Evolutionary conservation across 1,140 invertebrate species (phyloP), one percentile per base, ranked within the genome.

Genomic region (Homarus americanus): DNA sequence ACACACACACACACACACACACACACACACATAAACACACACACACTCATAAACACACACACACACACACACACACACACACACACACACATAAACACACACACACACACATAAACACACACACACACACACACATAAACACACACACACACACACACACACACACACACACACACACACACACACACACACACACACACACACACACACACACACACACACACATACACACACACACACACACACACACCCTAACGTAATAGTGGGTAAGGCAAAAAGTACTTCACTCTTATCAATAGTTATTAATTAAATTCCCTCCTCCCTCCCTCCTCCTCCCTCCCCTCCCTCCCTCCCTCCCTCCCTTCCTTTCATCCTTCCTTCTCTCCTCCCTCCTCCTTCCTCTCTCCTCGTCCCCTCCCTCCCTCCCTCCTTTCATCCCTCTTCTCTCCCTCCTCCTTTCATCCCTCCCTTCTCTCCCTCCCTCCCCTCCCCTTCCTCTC

Each of bases 161-260:
- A 34, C 73, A 34, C 73, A 34, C 73, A 76, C 36, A 34, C 36
- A 76, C 73, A 76, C 66, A 69, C 66, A 69, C 66, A 69, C 66
- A 69, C 66, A 69, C 66, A 76, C 36, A 38, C n/a, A 76, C 73
- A 76, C 73, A 76, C 73, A 76, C 73, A 76, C 73, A 76, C 73
- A 76, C 73, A 76, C 73, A 76, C 73, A 76, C 73, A 76, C 73
- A 76, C 73, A 76, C 73, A 76, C 73, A 76, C 73, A 76, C 73
- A 76, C 73, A 76, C 73, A 49, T 12, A 49, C 44, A 49, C 44
- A 49, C 44, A 49, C 44, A 49, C 44, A 49, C 44, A 49, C 44
- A 49, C 44, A 49, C 44, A 49, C 44, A 49, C 44, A 49, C 44
- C 4, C 44, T n/a, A n/a, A n/a, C n/a, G n/a, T n/a, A n/a, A n/a